phyloP scores from a whole-genome alignment of 2,113 vertebrate species.

The Kryptolebias marmoratus region DNA sequence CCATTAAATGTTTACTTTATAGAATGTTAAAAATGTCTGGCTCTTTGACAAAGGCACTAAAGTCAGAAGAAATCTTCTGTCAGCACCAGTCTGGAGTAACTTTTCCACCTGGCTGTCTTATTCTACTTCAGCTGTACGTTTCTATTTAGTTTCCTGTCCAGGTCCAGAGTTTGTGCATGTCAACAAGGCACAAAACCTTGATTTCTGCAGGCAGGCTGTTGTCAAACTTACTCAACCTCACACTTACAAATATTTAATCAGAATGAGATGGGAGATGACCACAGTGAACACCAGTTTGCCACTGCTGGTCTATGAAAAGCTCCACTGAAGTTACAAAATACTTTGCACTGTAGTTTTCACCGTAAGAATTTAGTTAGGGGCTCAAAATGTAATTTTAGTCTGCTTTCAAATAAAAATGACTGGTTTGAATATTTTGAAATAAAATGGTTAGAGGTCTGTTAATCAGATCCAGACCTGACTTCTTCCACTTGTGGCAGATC shows the following conservation, averaged over 20 bases:
- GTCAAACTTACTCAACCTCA: background rate
- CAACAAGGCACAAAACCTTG: conserved; percentile 18
- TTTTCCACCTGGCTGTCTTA: conserved; percentile 23
- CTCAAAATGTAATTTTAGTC: no score
- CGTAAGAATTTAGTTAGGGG: no score
- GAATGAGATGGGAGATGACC: no score
- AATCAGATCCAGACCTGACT: conserved; percentile 62
- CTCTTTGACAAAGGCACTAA: conserved; percentile 34
- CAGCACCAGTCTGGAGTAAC: conserved; percentile 14
- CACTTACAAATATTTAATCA: no score
- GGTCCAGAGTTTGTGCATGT: conserved; percentile 5
- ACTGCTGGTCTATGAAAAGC: background rate
- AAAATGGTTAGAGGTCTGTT: conserved; percentile 35
- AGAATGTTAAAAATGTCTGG: background rate
- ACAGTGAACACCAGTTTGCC: conserved; percentile 4
- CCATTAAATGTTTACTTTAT: background rate
- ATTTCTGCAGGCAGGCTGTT: conserved; percentile 27
- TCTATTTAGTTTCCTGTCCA: background rate
- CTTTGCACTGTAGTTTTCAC: no score
- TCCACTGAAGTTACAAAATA: no score
- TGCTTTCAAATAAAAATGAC: no score
- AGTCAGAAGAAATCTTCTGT: conserved; percentile 3
- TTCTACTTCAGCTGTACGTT: conserved; percentile 9
- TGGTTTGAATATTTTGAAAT: background rate
- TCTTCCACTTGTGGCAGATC: conserved; percentile 8